These are phyloP conservation scores for Boleophthalmus pectinirostris DNA, from an alignment of 2,113 vertebrate genomes.

Conservation along the genomic window DNA sequence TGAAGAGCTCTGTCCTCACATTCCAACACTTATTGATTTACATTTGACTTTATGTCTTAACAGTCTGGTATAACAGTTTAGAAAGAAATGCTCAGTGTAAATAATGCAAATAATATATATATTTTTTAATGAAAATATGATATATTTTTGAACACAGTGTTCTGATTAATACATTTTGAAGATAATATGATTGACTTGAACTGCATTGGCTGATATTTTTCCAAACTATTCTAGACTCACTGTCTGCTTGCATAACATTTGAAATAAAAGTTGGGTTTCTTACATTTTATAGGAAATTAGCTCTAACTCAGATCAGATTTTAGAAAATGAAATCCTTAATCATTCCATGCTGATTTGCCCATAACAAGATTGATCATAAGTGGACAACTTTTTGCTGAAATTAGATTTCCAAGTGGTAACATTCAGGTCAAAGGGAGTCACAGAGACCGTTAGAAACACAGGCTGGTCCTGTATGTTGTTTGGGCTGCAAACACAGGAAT, in stretches of 20 bases:
- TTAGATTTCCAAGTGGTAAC: constrained; percentile 60
- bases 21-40: constrained; percentile 2
- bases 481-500: background rate
- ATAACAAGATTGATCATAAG: constrained; percentile 53
- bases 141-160: background rate
- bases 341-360: constrained; percentile 43
- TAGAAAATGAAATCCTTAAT: constrained; percentile 20
- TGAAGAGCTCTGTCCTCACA: background rate
- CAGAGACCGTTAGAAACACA: constrained; percentile 6
- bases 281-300: background rate
- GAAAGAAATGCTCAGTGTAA: background rate
- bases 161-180: background rate
- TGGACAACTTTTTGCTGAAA: constrained; percentile 49
- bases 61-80: background rate
- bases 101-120: background rate
- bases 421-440: constrained; percentile 36
- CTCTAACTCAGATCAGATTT: constrained; percentile 24
- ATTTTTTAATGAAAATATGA: too few species aligned
- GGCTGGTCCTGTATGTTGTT: background rate
- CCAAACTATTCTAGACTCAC: background rate
- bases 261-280: background rate
- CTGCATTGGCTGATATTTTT: background rate
- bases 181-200: background rate
- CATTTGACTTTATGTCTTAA: constrained; percentile 4
- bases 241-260: background rate